Evolutionary conservation across 2,113 vertebrate genomes (phyloP), one percentile per base, ranked within the genome.

Genomic region (Boulengeromyrus knoepffleri): DNA sequence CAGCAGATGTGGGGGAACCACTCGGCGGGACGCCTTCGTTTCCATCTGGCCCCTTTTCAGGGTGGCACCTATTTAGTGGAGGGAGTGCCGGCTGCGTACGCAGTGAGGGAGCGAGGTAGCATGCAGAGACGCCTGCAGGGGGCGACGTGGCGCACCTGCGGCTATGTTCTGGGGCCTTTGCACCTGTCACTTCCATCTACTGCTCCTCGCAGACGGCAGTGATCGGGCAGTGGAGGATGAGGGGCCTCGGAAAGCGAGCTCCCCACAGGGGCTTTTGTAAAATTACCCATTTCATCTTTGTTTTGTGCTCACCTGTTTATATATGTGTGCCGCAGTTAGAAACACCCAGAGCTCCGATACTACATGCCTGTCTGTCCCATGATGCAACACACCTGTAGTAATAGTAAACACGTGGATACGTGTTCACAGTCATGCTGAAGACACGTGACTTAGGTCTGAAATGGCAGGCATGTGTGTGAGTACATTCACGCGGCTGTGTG

Each of bases 41-140:
- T 96, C 96, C 95, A 95, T 96, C 95, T 96, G 96, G 96, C 94
- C 93, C 91, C 94, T 93, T 95, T 96, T 96, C 94, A 94, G 94
- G 94, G 95, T 95, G 93, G 93, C 93, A 95, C 94, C 94, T 94
- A 96, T 96, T 95, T 95, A 95, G 94, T 94, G 94, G 92, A 93
- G 92, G 85, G 91, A 92, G 93, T 92, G 92, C 84, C 93, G 83
- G 92, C 93, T 94, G 93, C 91, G 93, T 93, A 92, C 94, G 93
- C 92, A 93, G 94, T 9, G 50, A 92, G 92, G 91, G 90, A 92
- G 83, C 89, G 80, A 62, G 90, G 88, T 27, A 13, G 91, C 89
- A 89, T 88, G 91, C 91, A 91, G 80, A 88, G 74, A 70, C 46
- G 87, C 87, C 91, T 92, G 92, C 92, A 90, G 93, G 85, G 87